phyloP scores from a whole-genome alignment of 2,888 invertebrate genomes.

The Steromphala cineraria region DNA sequence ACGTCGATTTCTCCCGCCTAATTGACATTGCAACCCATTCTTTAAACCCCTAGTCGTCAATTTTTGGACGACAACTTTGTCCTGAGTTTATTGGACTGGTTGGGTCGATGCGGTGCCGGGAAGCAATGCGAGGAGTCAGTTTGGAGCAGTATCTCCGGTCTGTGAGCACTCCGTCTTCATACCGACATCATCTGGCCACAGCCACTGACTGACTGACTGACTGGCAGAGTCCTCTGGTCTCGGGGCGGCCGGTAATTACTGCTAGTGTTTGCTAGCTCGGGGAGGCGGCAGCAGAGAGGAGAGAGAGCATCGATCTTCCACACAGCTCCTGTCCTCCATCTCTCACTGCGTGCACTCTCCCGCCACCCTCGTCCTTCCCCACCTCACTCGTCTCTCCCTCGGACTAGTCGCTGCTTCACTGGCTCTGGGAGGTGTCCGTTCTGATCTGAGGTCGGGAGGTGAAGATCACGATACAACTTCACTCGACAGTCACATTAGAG shows the following conservation, averaged over 20 bases:
- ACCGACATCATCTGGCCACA: neutral
- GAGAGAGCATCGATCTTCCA: no score
- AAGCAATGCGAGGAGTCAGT: neutral
- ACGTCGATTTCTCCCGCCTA: conserved; percentile 8
- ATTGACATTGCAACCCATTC: conserved; percentile 17
- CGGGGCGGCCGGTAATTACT: neutral
- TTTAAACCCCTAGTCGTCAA: conserved; percentile 18
- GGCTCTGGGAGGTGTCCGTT: no score
- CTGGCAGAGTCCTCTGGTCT: neutral
- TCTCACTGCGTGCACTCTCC: no score
- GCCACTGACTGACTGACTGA: neutral
- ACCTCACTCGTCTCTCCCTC: no score
- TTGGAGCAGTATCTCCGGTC: neutral
- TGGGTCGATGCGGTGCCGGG: neutral
- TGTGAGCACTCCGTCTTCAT: neutral
- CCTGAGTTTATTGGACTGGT: conserved; percentile 6
- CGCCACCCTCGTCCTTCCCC: no score
- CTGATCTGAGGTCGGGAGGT: no score
- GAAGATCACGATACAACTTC: no score
- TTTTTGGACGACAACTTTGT: conserved; percentile 18
- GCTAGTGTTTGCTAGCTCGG: no score
- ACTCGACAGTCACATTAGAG: no score
- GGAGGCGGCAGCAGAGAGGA: no score
- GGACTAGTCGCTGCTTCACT: no score
- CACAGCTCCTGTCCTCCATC: no score